A percentile compares a stretch with the other conserved stretches of the same genome.
Conservation (phyloP, 2,888 invertebrate genomes). For the Cremastinae sp. region DNA sequence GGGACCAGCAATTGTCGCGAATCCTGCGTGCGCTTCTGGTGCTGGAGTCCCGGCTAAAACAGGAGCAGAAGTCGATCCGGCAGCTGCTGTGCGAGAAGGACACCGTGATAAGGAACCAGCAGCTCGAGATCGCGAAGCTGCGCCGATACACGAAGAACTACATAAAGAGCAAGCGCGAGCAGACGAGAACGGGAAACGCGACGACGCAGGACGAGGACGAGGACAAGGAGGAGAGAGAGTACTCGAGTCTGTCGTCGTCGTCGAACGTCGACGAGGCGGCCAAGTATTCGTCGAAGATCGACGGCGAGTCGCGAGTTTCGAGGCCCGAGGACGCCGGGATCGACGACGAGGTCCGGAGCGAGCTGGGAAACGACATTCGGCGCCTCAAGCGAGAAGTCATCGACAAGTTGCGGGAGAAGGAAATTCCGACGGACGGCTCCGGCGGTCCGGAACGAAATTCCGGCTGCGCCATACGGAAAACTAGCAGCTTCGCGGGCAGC, state of each 20-base stretch:
- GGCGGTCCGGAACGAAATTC: not conserved
- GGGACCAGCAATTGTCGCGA: constrained; percentile 87
- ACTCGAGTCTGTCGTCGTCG: constrained; percentile 1
- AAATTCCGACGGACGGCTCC: not conserved
- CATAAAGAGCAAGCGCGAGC: constrained; percentile 83
- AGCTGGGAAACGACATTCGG: constrained; percentile 73
- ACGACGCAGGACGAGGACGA: constrained; percentile 35
- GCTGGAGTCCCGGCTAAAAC: constrained; percentile 87
- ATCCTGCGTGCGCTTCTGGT: constrained; percentile 87
- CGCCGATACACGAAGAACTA: constrained; percentile 82
- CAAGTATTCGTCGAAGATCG: not conserved
- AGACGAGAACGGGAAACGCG: constrained; percentile 69
- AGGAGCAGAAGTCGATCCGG: constrained; percentile 88
- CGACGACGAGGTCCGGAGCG: constrained; percentile 36
- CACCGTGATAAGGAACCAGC: constrained; percentile 86
- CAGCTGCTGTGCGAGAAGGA: constrained; percentile 87
- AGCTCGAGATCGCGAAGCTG: constrained; percentile 86
- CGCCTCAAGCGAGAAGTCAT: constrained; percentile 76
- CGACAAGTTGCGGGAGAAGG: constrained; percentile 66
- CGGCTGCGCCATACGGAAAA: constrained; percentile 72
- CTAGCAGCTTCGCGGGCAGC: constrained; percentile 78
- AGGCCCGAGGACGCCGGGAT: constrained; percentile 51
- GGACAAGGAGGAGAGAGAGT: constrained; percentile 5
- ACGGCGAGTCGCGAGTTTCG: constrained; percentile 32
- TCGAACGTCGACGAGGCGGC: constrained; percentile 28